Evolutionary conservation across 2,797 vertebrate genomes (phyloP), one percentile per base, ranked within the genome.

Genomic region (Pseudotriccus pelzelni): DNA sequence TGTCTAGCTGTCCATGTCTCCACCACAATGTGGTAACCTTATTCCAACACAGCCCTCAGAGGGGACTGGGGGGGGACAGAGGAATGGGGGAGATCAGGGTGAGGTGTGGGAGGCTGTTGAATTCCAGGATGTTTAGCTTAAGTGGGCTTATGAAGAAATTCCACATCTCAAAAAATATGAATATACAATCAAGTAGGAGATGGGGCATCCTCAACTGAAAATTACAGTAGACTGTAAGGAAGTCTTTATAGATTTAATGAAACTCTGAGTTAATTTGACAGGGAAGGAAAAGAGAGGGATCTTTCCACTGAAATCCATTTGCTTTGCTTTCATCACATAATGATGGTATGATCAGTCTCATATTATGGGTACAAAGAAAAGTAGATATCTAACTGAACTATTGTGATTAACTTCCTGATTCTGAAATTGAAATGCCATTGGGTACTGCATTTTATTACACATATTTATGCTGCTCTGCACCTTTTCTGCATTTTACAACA

Each of bases 401-500:
- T 7, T 32, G 23, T 68, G 75, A 96, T 84, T 90, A 85, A 93
- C 90, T 88, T 18, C n/a, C 39, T 85, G 52, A 66, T 87, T 87
- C 55, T 93, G 59, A 87, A 95, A 96, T 75, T 86, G 23, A 77
- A 77, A 96, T 95, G 79, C n/a, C 39, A 84, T 67, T 7, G 3
- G 11, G 75, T 77, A 49, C 44, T 17, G 43, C 7, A 80, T 76
- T 76, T 85, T 74, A 69, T 79, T 90, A 55, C 12, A 21, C 12
- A 36, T 4, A 52, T 58, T 77, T 75, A 49, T 86, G 64, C 49
- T 75, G 22, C 30, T 93, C 20, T 83, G 36, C 41, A 81, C 5
- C 3, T 75, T 87, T 93, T 95, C 85, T 85, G 27, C 41, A 53
- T 69, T 96, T 84, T 89, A 67, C 25, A 90, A 85, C 27, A 79